phyloP scores from a whole-genome alignment of 2,888 invertebrate species.

The Drosophila nr. perissopoda region DNA sequence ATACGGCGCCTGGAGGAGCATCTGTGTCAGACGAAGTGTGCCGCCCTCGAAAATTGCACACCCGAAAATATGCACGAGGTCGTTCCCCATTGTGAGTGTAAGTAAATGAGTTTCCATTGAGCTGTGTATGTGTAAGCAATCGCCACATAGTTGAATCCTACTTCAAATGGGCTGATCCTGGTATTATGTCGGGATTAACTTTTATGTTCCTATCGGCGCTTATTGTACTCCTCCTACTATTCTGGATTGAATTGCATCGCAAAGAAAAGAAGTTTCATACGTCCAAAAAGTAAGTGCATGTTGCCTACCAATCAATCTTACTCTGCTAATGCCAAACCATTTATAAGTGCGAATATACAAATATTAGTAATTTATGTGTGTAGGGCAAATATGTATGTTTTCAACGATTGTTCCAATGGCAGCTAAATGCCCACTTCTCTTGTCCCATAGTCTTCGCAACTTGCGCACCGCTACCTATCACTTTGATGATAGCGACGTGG shows the following conservation, averaged over 20 bases:
- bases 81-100: constrained; percentile 68
- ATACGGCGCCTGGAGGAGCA: constrained; percentile 51
- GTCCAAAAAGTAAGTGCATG: constrained; percentile 56
- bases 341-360: background rate
- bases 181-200: constrained; percentile 61
- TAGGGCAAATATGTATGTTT: background rate
- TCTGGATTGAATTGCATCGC: constrained; percentile 71
- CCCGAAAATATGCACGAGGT: constrained; percentile 58
- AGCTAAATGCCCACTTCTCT: background rate
- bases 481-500: constrained; percentile 86
- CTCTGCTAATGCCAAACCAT: background rate
- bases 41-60: constrained; percentile 37
- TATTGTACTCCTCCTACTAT: constrained; percentile 49
- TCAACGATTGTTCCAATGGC: background rate
- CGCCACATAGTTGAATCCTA: constrained; percentile 50
- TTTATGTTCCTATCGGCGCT: constrained; percentile 50
- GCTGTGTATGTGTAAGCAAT: background rate
- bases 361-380: background rate
- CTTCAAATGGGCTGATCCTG: constrained; percentile 71
- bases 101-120: constrained; percentile 26
- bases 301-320: background rate
- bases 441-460: constrained; percentile 46
- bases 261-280: constrained; percentile 63
- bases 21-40: constrained; percentile 58
- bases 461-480: constrained; percentile 79